Conservation (phyloP, 1,140 invertebrate species). For the Chymomyza costata region DNA sequence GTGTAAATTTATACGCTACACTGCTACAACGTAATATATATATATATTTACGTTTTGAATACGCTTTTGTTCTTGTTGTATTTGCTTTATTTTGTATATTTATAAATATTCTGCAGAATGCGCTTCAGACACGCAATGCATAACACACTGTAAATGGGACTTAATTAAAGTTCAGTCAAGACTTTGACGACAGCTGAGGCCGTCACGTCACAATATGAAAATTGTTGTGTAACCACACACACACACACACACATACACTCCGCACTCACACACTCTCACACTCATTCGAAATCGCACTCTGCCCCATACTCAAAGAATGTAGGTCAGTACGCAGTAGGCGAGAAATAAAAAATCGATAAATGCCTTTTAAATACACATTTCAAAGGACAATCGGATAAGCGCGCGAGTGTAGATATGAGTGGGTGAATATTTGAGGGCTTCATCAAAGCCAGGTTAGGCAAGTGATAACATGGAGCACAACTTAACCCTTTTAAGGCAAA, state of each 20-base stretch:
- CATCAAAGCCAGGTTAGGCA: no score
- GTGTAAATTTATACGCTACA: conserved; percentile 1
- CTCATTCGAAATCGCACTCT: neutral
- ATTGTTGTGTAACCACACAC: conserved; percentile 33
- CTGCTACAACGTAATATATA: no score
- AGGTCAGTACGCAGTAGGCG: conserved; percentile 42
- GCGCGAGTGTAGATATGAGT: no score
- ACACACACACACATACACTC: no score
- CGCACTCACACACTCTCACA: no score
- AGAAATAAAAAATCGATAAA: conserved; percentile 51
- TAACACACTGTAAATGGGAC: conserved; percentile 21
- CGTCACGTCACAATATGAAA: conserved; percentile 35
- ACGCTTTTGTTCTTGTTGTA: neutral
- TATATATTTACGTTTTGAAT: neutral
- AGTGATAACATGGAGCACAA: no score
- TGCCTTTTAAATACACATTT: conserved; percentile 25
- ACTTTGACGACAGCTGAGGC: neutral
- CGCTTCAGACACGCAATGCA: conserved; percentile 40
- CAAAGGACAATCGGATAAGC: conserved; percentile 4
- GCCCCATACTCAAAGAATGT: conserved; percentile 29
- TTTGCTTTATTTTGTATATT: neutral
- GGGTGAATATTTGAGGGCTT: no score
- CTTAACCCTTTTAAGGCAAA: conserved; percentile 17
- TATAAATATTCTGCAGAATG: conserved; percentile 17
- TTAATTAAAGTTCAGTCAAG: conserved; percentile 53